Conservation (phyloP, 2,113 vertebrate species). For the Chaetodon auriga region DNA sequence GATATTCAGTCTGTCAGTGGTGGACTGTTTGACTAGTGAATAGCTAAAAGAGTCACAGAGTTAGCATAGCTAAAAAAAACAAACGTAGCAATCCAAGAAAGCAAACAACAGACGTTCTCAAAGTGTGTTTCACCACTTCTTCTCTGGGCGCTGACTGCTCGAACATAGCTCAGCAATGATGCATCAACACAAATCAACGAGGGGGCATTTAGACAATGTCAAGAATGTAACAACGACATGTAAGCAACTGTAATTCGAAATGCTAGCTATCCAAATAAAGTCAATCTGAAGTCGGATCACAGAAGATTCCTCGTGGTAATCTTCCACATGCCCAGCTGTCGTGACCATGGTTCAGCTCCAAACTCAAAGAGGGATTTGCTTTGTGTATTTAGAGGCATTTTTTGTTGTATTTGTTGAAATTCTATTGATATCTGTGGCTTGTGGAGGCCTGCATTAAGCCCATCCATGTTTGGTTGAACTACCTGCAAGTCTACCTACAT, state of each 20-base stretch:
- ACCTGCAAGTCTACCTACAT: no score
- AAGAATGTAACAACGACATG: constrained; percentile 35
- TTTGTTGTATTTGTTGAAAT: no score
- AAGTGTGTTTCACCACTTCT: background rate
- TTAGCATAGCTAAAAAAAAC: background rate
- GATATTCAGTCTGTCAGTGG: background rate
- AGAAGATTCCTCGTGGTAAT: background rate
- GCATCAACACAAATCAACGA: constrained; percentile 9
- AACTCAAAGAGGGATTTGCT: background rate
- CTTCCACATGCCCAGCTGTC: background rate
- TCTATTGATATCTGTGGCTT: no score
- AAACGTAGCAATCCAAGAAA: background rate
- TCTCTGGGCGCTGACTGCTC: background rate
- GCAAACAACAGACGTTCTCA: background rate
- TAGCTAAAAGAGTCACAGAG: no score
- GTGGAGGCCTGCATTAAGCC: no score
- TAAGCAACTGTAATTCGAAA: constrained; percentile 1
- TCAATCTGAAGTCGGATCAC: no score
- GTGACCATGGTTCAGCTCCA: background rate
- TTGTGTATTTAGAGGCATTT: background rate
- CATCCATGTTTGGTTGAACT: no score
- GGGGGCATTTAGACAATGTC: background rate
- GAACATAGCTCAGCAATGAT: background rate
- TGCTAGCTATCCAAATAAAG: background rate
- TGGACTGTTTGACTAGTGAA: no score